A percentile compares a stretch with the other conserved stretches of the same genome.
These are phyloP conservation scores for Enteromius unitaeniatus DNA, from an alignment of 2,797 vertebrate genomes.

Conservation along the genomic window DNA sequence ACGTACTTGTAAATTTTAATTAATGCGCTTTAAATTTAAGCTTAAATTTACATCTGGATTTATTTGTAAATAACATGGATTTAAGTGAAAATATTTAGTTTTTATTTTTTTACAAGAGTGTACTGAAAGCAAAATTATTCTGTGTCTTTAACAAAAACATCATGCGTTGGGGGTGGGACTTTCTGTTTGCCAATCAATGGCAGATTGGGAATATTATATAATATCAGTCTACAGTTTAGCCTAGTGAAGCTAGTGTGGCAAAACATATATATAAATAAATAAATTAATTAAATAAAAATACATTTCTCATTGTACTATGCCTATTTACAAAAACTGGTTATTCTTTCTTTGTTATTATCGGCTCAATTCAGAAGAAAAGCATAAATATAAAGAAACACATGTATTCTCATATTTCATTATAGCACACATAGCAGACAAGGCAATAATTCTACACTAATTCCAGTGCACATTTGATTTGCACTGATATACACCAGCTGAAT, in stretches of 20 bases:
- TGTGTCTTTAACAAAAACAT: background rate
- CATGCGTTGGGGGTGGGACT: background rate
- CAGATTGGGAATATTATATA: background rate
- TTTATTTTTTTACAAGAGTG: background rate
- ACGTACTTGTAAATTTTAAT: background rate
- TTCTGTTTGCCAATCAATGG: background rate
- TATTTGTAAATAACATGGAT: background rate
- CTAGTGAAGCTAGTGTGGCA: background rate
- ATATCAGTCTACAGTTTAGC: no score
- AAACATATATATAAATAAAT: background rate
- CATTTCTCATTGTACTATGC: background rate
- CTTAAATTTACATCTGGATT: background rate
- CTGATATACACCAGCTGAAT: constrained; percentile 75
- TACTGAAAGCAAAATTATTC: background rate
- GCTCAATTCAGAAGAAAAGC: background rate
- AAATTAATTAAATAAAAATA: background rate
- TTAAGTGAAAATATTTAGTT: background rate
- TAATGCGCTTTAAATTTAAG: background rate
- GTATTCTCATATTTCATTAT: background rate
- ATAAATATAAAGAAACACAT: background rate
- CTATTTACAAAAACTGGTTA: background rate
- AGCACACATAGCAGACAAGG: constrained; percentile 6
- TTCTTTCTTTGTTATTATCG: background rate
- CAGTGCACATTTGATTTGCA: constrained; percentile 73
- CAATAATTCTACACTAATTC: constrained; percentile 51